Percentiles rank a stretch among this genome's conserved stretches.
Conservation (phyloP, 2,888 invertebrate genomes). For the Eupeodes latifasciatus region DNA sequence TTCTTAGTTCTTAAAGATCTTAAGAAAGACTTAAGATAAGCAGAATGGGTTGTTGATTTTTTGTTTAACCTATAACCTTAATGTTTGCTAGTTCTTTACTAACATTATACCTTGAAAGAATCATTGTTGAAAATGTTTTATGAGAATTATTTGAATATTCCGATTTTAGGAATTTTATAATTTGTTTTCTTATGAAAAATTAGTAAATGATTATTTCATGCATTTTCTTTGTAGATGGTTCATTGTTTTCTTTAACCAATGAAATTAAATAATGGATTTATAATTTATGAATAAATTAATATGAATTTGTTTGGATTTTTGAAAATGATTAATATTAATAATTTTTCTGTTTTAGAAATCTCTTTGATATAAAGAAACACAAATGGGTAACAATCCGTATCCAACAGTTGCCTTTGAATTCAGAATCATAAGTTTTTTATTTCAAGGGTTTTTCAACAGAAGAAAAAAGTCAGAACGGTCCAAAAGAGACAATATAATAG, state of each 20-base stretch:
- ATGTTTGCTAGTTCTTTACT: neutral
- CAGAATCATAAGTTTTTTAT: no score
- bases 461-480: no score
- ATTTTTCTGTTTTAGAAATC: no score
- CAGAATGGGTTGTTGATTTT: neutral
- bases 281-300: neutral
- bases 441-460: no score
- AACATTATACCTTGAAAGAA: conserved; percentile 26
- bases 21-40: conserved; percentile 2
- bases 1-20: neutral
- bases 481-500: no score
- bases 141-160: conserved; percentile 42
- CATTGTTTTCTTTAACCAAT: neutral
- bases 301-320: neutral
- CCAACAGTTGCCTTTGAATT: no score
- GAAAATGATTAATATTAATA: no score
- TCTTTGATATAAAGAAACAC: no score
- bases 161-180: conserved; percentile 44
- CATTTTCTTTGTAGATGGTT: neutral
- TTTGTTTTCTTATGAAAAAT: conserved; percentile 20
- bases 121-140: neutral
- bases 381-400: no score
- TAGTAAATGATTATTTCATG: conserved; percentile 4
- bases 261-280: neutral
- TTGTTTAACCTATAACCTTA: neutral